Base-by-base conservation (phyloP, 30 jellyfish, hydroid and myxozoan species). In the Hydractinia echinata region DNA sequence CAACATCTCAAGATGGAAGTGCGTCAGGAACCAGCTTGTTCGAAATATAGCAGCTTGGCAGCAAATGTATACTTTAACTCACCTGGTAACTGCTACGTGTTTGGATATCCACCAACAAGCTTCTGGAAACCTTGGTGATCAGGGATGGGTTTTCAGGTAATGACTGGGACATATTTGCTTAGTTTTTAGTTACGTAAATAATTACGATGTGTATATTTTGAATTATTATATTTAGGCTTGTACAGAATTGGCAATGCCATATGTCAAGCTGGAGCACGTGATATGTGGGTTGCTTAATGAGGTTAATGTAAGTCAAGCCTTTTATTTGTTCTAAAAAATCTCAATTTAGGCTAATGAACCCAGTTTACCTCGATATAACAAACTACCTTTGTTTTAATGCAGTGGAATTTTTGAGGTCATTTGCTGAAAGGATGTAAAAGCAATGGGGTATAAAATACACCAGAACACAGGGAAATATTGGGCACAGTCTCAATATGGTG, bases 141-240 rank as follows among this genome's bases (percentile, higher is more conserved):
- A 76, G 52, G 99, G 99, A 20, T 93, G 99, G 99, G 99, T 66
- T 87, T 93, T 55, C 99, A 93, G 89, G 99, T 93, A 76, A 30
- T 30, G 44, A 30, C 18, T 60, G n/a, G n/a, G 18, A 60, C n/a
- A 60, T 13, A 60, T 16, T 13, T 60, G 19, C n/a, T 60, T 13
- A 60, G 70, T n/a, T 60, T 60, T 15, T 13, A 60, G 19, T 13
- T 13, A 0, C 1, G 70, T 60, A 15, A 60, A 60, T 14, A 52
- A 7, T 72, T 10, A 72, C 64, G 0, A 18, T 72, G 44, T 18
- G 10, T n/a, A 7, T 39, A 10, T 7, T 76, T 76, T 76, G 1
- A 20, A n/a, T 53, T 76, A 1, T 15, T 30, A 53, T 64, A 53
- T 76, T 14, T 72, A 93, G 99, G 99, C 99, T 4, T 93, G 99